Base-by-base conservation (phyloP, 2,797 vertebrate genomes). In the Spea hammondii region DNA sequence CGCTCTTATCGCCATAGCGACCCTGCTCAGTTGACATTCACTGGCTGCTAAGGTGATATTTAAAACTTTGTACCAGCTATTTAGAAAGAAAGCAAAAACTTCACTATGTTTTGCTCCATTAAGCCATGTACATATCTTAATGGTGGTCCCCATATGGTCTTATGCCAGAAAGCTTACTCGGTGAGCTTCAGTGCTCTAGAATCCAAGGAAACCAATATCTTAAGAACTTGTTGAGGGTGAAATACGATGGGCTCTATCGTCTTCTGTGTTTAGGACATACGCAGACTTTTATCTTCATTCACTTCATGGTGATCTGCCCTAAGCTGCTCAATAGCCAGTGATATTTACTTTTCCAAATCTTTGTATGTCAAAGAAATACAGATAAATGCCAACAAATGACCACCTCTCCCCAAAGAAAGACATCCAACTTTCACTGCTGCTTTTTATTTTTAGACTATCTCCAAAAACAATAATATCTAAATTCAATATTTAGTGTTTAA, bases 311-410 rank as follows among this genome's bases (percentile, higher is more conserved):
- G 57, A 74, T 73, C 65, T 79, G 62, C 53, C 71, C 73, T 57
- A 79, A 79, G 72, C 48, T 60, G 51, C 72, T 66, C 55, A 69
- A 13, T 73, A 60, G 70, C 47, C 47, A 68, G 55, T 59, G 62
- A 72, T 74, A 59, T 77, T 70, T 77, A 64, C 67, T 77, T 77
- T 77, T 60, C 68, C 76, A 68, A 77, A 77, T 77, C 75, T 59
- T 70, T 70, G 67, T 51, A 77, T 70, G 67, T 77, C 48, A 64
- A 50, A 48, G 54, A 77, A 64, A 77, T 77, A 32, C 76, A 70
- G 60, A 70, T 71, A 70, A 70, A 70, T 62, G 75, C 75, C 48
- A 53, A 12, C 14, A 64, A 76, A 67, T 76, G 64, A 76, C 57
- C 57, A 53, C 50, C 55, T 67, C 66, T 65, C 55, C 65, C 17